Conservation (phyloP, 2,797 vertebrate genomes). For the Brachyalestes nurse region DNA sequence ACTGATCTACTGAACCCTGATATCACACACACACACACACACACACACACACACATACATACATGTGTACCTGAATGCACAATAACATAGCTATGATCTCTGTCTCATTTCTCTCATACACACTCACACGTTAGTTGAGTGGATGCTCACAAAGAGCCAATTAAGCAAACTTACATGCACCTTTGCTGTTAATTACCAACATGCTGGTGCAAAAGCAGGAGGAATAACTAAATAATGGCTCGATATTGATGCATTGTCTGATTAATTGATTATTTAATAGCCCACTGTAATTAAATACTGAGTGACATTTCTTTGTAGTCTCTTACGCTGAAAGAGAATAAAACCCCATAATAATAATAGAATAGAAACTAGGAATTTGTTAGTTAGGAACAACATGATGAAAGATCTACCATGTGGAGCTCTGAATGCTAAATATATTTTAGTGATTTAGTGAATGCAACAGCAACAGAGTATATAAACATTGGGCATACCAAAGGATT, state of each 20-base stretch:
- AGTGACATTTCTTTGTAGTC: slow-evolving; percentile 3
- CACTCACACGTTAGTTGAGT: slow-evolving; percentile 15
- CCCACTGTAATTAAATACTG: slow-evolving; percentile 21
- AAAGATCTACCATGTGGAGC: neutral
- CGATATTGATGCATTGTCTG: neutral
- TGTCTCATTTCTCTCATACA: slow-evolving; percentile 10
- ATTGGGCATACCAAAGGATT: too few species aligned
- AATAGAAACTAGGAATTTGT: neutral
- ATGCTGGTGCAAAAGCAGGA: neutral
- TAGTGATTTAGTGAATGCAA: neutral
- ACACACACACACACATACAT: slow-evolving; percentile 20
- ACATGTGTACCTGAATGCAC: slow-evolving; percentile 21
- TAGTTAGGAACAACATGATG: neutral
- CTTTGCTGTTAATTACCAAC: slow-evolving; percentile 4
- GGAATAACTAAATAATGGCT: slow-evolving; percentile 1
- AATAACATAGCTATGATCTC: slow-evolving; percentile 10
- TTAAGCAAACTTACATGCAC: slow-evolving; percentile 7
- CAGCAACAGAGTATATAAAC: too few species aligned
- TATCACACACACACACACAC: slow-evolving; percentile 17
- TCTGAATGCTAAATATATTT: neutral
- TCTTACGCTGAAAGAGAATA: slow-evolving; percentile 9
- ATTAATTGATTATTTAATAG: slow-evolving; percentile 27
- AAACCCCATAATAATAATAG: neutral
- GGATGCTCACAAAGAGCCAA: neutral
- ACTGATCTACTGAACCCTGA: slow-evolving; percentile 23